Evolutionary conservation across 2,888 invertebrate species (phyloP), one percentile per base, ranked within the genome.

Genomic region (Chorisops tibialis): DNA sequence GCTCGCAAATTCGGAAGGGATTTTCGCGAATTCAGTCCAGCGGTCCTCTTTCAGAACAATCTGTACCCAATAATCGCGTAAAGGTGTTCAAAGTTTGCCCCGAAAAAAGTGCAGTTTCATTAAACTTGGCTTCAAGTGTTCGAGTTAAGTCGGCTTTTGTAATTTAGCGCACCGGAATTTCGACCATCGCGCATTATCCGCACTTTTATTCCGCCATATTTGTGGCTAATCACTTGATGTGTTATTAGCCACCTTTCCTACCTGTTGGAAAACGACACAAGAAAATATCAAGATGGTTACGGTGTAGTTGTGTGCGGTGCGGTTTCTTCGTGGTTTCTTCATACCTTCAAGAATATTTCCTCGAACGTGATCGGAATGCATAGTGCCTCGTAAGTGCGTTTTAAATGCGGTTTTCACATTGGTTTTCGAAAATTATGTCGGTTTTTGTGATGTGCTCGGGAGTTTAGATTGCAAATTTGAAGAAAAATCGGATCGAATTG

Each of bases 291-390:
- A 59, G 59, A 59, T 59, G 59, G 35, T 48, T 21, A 48, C 48
- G 14, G 59, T 59, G 48, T 59, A 59, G 59, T 59, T 48, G 59
- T 56, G 45, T 45, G 35, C 43, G 21, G 56, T 59, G 43, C 30
- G 21, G 21, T 59, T 59, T 30, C 30, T 2, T 30, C 30, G 30
- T 30, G 30, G 30, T 30, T 39, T 59, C 59, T 47, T 43, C 22
- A 39, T 48, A 52, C 39, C 41, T 18, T 24, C 41, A 38, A 52
- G 16, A 64, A 43, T 45, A 45, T 63, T 62, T 63, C 60, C 61
- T 65, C 41, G 62, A 63, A 65, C 67, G 67, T 67, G 67, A 66
- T 67, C 62, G 65, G 67, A 64, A 67, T 67, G 67, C 38, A 30
- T 59, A 61, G 60, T 47, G 21, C 18, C 43, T 56, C 43, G 56